These are phyloP conservation scores for Crotalus helleri DNA, from an alignment of 2,113 vertebrate genomes.

Conservation along the genomic window DNA sequence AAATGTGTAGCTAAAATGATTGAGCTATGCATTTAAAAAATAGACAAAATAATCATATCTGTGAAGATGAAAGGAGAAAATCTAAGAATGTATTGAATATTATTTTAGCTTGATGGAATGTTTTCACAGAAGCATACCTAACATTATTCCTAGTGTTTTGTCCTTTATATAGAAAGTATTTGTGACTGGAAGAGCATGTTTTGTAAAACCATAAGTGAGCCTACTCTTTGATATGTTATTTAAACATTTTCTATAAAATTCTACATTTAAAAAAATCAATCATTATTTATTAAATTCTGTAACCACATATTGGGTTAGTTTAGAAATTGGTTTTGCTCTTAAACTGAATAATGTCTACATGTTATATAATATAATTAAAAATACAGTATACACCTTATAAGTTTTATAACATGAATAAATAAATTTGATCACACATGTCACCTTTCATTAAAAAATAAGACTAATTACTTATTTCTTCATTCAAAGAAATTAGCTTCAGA, in stretches of 20 bases:
- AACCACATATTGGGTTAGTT: neutral
- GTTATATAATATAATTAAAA: neutral
- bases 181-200: neutral
- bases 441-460: neutral
- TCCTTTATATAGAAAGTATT: neutral
- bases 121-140: neutral
- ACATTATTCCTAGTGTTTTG: neutral
- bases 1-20: neutral
- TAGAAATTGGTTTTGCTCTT: neutral
- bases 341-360: neutral
- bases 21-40: neutral
- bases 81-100: neutral
- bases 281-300: neutral
- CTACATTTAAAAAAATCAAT: neutral
- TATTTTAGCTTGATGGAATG: neutral
- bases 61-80: neutral
- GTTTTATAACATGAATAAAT: neutral
- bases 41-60: neutral
- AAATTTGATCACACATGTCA: neutral
- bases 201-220: neutral
- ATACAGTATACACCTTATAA: neutral
- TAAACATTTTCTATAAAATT: neutral
- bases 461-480: neutral
- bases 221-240: neutral
- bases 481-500: neutral